These are phyloP conservation scores for Cebidichthys violaceus DNA, from an alignment of 2,113 vertebrate genomes.

Conservation along the genomic window DNA sequence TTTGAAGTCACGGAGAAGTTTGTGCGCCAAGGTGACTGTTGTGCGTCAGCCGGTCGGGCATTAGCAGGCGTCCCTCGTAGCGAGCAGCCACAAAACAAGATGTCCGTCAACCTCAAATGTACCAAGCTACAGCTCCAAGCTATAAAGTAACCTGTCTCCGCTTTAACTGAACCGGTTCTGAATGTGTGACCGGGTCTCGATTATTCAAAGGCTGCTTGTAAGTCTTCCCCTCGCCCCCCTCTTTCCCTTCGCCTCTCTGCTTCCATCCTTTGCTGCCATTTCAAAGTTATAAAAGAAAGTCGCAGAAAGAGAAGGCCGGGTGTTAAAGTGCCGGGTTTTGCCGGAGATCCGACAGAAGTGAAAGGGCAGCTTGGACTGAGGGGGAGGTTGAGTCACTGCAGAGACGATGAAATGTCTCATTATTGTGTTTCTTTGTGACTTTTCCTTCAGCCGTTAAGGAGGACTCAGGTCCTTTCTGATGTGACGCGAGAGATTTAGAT, in stretches of 20 bases:
- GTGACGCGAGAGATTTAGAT: background rate
- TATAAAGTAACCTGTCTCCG: too few species aligned
- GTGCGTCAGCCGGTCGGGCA: conserved; percentile 24
- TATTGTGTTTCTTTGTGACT: conserved; percentile 13
- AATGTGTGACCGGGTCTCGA: background rate
- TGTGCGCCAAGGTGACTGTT: conserved; percentile 41
- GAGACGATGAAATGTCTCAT: conserved; percentile 36
- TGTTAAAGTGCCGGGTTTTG: conserved; percentile 20
- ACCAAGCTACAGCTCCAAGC: background rate
- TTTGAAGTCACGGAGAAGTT: conserved; percentile 33
- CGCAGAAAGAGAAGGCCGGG: background rate
- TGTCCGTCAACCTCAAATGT: conserved; percentile 16
- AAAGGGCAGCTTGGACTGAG: conserved; percentile 54
- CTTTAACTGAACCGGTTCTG: background rate
- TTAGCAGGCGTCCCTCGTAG: conserved; percentile 31
- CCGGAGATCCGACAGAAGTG: conserved; percentile 22
- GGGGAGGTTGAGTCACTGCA: conserved; percentile 40
- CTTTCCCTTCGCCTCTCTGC: background rate
- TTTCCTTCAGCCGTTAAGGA: conserved; percentile 18
- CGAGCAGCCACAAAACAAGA: conserved; percentile 6
- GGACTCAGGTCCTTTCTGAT: background rate
- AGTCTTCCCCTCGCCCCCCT: background rate
- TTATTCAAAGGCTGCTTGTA: background rate
- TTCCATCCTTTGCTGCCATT: background rate
- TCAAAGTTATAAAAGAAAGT: conserved; percentile 10